Conservation (phyloP, 2,888 invertebrate species). For the Rhagium mordax region DNA sequence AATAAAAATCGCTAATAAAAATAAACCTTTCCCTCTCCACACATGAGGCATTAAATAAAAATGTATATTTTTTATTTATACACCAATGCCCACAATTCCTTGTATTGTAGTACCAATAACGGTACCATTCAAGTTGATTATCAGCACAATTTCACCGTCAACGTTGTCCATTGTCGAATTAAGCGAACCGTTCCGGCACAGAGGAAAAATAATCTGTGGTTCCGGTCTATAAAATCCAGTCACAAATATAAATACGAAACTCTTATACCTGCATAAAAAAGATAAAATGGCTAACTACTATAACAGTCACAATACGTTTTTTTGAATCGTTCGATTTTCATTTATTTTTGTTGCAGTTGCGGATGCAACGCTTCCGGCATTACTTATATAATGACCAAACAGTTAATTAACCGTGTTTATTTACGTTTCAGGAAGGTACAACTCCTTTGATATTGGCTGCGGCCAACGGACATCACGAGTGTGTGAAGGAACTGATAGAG, state of each 20-base stretch:
- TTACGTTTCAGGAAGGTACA: constrained; percentile 85
- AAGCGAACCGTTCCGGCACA: too few species aligned
- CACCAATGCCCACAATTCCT: too few species aligned
- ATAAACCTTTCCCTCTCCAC: too few species aligned
- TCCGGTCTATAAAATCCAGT: background rate
- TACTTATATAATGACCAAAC: background rate
- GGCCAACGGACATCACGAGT: constrained; percentile 91
- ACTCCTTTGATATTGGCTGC: constrained; percentile 94
- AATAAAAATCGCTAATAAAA: too few species aligned
- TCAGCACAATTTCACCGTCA: too few species aligned
- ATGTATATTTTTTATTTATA: too few species aligned
- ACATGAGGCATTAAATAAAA: too few species aligned
- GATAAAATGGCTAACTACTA: background rate
- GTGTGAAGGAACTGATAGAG: constrained; percentile 88
- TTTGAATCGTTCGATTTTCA: background rate
- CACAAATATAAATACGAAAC: background rate
- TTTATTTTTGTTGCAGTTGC: constrained; percentile 16
- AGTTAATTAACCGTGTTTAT: constrained; percentile 28
- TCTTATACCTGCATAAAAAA: background rate
- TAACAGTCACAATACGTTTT: background rate
- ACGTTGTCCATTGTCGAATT: background rate
- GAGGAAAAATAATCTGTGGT: too few species aligned
- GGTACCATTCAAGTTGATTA: too few species aligned
- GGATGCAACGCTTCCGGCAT: constrained; percentile 35
- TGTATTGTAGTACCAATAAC: too few species aligned